These are phyloP conservation scores for Turritopsis dohrnii DNA, from an alignment of 30 jellyfish, hydroid and myxozoan species.

Conservation along the genomic window DNA sequence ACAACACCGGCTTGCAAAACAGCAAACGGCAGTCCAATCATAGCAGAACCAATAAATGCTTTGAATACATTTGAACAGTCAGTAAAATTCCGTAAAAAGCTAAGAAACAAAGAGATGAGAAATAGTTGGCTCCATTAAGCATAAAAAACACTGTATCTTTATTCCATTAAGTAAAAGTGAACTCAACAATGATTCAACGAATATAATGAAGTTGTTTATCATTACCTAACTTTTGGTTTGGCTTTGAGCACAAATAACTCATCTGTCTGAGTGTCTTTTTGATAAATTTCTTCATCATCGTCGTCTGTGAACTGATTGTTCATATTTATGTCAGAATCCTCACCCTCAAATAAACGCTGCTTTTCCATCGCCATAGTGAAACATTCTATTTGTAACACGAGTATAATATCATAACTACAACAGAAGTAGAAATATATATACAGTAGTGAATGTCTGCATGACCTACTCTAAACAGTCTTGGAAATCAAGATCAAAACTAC, in stretches of 20 bases:
- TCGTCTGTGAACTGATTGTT: background rate
- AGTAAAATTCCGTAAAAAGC: constrained; percentile 73
- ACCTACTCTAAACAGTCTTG: too few relatives aligned
- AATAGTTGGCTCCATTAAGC: too few relatives aligned
- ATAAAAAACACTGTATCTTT: too few relatives aligned
- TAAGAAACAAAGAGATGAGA: too few relatives aligned
- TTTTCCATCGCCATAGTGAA: background rate
- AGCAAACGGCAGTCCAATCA: constrained; percentile 96
- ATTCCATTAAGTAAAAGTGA: too few relatives aligned
- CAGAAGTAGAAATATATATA: too few relatives aligned
- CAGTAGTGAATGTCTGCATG: too few relatives aligned
- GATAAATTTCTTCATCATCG: constrained; percentile 15
- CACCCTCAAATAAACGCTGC: background rate
- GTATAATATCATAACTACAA: too few relatives aligned
- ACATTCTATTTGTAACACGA: background rate
- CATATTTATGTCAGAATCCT: background rate
- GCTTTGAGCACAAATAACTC: constrained; percentile 2
- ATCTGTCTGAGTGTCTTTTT: background rate
- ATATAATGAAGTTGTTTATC: too few relatives aligned
- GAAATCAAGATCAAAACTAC: too few relatives aligned
- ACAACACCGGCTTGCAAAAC: constrained; percentile 83
- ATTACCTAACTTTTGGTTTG: constrained; percentile 5
- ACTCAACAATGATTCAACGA: too few relatives aligned
- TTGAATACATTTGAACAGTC: constrained; percentile 96
- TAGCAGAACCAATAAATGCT: constrained; percentile 93